Conservation (phyloP, 1,140 invertebrate genomes). For the Magallana gigas region DNA sequence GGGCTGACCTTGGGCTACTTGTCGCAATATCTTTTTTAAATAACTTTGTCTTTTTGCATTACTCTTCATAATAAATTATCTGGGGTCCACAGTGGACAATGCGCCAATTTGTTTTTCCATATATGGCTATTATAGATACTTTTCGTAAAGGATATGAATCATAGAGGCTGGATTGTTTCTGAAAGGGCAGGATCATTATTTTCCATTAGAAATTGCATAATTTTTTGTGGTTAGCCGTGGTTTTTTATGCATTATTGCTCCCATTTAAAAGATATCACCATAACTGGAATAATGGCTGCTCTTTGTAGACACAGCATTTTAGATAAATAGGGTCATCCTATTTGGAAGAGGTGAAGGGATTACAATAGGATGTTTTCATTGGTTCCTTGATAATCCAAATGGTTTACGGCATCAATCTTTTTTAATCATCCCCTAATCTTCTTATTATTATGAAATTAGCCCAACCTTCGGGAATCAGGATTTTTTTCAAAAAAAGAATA, state of each 20-base stretch:
- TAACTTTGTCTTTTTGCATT: not conserved
- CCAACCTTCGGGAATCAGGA: slow-evolving; percentile 5
- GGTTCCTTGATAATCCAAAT: not conserved
- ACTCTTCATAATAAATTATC: not conserved
- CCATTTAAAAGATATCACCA: not conserved
- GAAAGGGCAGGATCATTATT: slow-evolving; percentile 24
- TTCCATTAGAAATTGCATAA: not conserved
- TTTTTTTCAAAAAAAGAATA: not conserved
- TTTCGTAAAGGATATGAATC: not conserved
- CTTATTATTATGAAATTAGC: slow-evolving; percentile 36
- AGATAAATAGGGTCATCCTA: not conserved
- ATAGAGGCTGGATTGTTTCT: not conserved
- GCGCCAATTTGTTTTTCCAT: not conserved
- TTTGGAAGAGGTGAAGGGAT: not conserved
- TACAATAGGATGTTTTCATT: not conserved
- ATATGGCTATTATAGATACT: not conserved
- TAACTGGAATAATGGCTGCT: slow-evolving; percentile 18
- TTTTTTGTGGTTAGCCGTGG: slow-evolving; percentile 5
- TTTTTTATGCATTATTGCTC: slow-evolving; percentile 21
- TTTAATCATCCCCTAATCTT: slow-evolving; percentile 9
- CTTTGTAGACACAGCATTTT: not conserved
- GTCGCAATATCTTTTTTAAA: slow-evolving; percentile 12
- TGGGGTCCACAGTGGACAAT: slow-evolving; percentile 16
- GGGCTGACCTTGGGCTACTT: slow-evolving; percentile 10
- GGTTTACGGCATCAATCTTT: slow-evolving; percentile 8